Percentiles rank a stretch among this genome's conserved stretches.
These are phyloP conservation scores for Stichopus chloronotus DNA, from an alignment of 35 echinoderm and acorn worm genomes.

Conservation along the genomic window DNA sequence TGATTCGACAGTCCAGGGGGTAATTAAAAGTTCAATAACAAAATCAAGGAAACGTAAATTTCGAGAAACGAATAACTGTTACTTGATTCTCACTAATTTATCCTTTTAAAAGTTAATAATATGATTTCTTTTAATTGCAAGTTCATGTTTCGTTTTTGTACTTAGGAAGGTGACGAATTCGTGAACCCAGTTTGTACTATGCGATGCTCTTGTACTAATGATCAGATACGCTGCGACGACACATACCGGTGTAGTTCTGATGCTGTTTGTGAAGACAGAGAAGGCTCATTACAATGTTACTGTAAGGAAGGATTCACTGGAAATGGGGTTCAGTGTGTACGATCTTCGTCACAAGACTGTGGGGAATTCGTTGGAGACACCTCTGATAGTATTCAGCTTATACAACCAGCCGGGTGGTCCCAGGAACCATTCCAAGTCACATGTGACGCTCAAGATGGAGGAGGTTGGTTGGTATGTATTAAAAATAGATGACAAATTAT, in stretches of 20 bases:
- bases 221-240: neutral
- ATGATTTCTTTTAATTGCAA: too few species aligned
- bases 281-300: neutral
- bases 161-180: neutral
- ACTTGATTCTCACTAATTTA: too few species aligned
- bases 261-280: neutral
- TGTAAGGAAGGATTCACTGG: neutral
- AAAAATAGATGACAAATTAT: too few species aligned
- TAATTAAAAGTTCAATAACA: too few species aligned
- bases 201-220: neutral
- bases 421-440: neutral
- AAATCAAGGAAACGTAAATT: too few species aligned
- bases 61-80: too few species aligned
- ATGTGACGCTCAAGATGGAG: neutral
- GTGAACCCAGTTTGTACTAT: neutral
- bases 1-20: too few species aligned
- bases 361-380: neutral
- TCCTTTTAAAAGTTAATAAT: too few species aligned
- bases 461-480: constrained; percentile 3
- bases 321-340: neutral
- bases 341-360: neutral
- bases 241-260: neutral
- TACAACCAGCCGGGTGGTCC: neutral
- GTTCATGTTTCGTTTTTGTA: neutral
- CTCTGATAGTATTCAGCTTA: neutral